Conservation (phyloP, 2,888 invertebrate genomes). For the Dysmachus trigonus region DNA sequence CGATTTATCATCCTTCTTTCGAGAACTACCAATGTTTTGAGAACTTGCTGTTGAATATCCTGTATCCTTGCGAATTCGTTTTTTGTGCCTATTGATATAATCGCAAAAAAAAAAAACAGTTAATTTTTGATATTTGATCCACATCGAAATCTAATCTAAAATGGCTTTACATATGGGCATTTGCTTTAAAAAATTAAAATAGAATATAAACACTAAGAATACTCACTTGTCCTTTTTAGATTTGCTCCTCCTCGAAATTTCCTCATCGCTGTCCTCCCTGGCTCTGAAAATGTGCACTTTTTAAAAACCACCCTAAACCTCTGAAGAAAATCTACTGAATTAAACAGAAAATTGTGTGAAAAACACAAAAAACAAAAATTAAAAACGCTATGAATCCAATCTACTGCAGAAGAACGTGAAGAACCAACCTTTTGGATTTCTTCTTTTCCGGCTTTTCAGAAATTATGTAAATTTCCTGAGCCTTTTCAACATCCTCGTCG, state of each 20-base stretch:
- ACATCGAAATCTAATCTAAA: no score
- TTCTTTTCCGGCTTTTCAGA: slow-evolving; percentile 61
- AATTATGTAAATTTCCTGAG: slow-evolving; percentile 68
- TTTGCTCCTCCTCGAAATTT: slow-evolving; percentile 10
- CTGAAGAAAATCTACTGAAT: not conserved
- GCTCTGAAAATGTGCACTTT: slow-evolving; percentile 1
- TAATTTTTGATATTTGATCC: not conserved
- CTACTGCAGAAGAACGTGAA: not conserved
- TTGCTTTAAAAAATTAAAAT: no score
- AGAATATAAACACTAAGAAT: not conserved
- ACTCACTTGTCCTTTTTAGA: slow-evolving; percentile 7
- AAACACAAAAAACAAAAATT: not conserved
- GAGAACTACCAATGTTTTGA: slow-evolving; percentile 65
- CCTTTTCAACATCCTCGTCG: slow-evolving; percentile 60
- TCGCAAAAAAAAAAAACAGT: no score
- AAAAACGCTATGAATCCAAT: not conserved
- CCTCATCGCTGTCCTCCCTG: slow-evolving; percentile 44
- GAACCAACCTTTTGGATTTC: slow-evolving; percentile 52
- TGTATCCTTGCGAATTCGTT: slow-evolving; percentile 69
- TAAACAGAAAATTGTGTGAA: not conserved
- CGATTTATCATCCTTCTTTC: slow-evolving; percentile 56
- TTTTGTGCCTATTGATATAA: slow-evolving; percentile 52
- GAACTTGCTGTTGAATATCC: slow-evolving; percentile 77
- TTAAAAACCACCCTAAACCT: not conserved
- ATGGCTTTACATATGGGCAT: no score